A percentile compares a stretch with the other conserved stretches of the same genome.
Evolutionary conservation across 2,113 vertebrate species (phyloP).

Genomic region (Colaptes auratus): DNA sequence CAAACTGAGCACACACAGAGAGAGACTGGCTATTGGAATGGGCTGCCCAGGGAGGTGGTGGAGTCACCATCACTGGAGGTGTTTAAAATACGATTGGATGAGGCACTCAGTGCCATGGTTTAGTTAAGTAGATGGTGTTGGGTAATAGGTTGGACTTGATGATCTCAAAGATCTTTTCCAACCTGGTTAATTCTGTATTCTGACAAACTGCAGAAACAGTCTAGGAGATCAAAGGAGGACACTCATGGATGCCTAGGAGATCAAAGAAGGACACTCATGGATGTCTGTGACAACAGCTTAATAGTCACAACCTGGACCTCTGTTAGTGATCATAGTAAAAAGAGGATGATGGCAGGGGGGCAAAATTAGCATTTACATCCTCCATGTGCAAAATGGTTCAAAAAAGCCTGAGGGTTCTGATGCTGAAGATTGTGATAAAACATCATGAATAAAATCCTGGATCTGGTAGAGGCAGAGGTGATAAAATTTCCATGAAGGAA

Average conservation of each 20-base stretch:
- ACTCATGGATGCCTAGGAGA: not conserved
- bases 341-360: not conserved
- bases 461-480: not conserved
- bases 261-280: not conserved
- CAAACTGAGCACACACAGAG: not conserved
- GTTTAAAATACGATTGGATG: no score
- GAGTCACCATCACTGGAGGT: no score
- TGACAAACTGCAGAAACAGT: not conserved
- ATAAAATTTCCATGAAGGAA: not conserved
- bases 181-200: no score
- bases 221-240: not conserved
- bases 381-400: not conserved
- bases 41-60: no score
- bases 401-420: not conserved
- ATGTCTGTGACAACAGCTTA: not conserved
- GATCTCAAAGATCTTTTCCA: no score
- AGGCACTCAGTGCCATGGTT: no score
- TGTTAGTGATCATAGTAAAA: not conserved
- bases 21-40: no score
- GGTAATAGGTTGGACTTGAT: no score
- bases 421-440: not conserved
- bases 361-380: not conserved
- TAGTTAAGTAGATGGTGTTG: no score
- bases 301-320: not conserved
- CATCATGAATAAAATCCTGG: not conserved